Base-by-base conservation (phyloP, 2,113 vertebrate genomes). In the Sitta europaea region DNA sequence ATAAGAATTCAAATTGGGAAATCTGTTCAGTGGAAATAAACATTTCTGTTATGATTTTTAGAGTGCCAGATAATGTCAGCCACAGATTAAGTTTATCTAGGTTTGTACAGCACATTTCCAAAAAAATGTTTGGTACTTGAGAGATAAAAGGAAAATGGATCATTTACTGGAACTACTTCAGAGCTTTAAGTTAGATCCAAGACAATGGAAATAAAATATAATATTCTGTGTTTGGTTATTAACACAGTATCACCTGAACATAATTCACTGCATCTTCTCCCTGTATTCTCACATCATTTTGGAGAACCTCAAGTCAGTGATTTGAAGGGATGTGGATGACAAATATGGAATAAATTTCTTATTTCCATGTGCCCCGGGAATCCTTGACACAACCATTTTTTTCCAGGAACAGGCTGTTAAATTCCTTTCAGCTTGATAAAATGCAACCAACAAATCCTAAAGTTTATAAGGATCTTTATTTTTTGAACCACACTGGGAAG, bases 371-470 rank as follows among this genome's bases (percentile, higher is more conserved):
- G 24, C 33, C 47, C 68, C 13, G 4, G 21, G 68, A 90, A 79
- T 78, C 43, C 42, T 83, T 62, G 58, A 94, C 70, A 76, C 35
- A 48, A 93, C 20, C 35, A 83, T 79, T 86, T 95, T 91, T 89
- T 93, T 58, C 38, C 63, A 83, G 75, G 31, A 94, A 75, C 1
- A 5, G 38, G 33, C 22, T 72, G 40, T 48, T 81, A 86, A 92
- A 77, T 59, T 91, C 71, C 40, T 94, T 95, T 91, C 47, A 80
- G 19, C 24, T 38, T 87, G 55, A 79, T 42, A 89, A 92, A 96
- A 85, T 55, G 9, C 47, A 92, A 47, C 29, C 48, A 91, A 71
- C 38, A 92, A 79, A 80, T 90, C 58, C 77, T 70, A 33, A 76
- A 63, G 36, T 66, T 94, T 82, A 57, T 43, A 68, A 45, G 15